Evolutionary conservation across 2,113 vertebrate genomes (phyloP), one percentile per base, ranked within the genome.

Genomic region (Eublepharis macularius): DNA sequence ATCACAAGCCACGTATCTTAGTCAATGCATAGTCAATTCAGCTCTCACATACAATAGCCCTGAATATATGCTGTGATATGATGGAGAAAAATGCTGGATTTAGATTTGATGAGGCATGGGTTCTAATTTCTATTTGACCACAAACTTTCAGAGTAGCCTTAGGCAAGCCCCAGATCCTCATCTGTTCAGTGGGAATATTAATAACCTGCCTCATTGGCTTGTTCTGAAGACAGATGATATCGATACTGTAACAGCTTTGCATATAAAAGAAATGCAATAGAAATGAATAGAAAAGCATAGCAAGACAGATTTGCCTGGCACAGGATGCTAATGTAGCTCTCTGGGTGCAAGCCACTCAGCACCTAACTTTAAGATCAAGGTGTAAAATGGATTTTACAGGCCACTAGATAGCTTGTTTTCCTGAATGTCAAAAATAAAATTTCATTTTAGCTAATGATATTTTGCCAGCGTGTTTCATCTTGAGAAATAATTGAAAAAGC

Each of bases 401-500:
- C 57, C n/a, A 87, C n/a, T 70, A n/a, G 65, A 76, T 26, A 63
- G 13, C 76, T 72, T 85, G 76, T 78, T 86, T 80, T 74, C 81
- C 76, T 80, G 57, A 57, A 81, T 63, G 1, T 36, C 65, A 0
- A 0, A 77, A 88, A 80, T 49, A 86, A 74, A 75, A 70, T 6
- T 82, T 34, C 68, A 75, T 82, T 80, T 43, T 4, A 7, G 49
- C 24, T 78, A 82, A 80, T 63, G 43, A 26, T 6, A 66, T 74
- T 78, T 81, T 39, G 6, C 34, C n/a, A 77, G 39, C 4, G 4
- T 17, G 63, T 36, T 82, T 87, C 73, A 32, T 74, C 65, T 78
- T 76, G 47, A 86, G 54, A 45, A 85, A 80, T 14, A 84, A 51
- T 34, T 66, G 16, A 75, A 83, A 79, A 0, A 0, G 0, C 29